Evolutionary conservation across 2,888 invertebrate genomes (phyloP), one percentile per base, ranked within the genome.

Genomic region (Harpalus rufipes): DNA sequence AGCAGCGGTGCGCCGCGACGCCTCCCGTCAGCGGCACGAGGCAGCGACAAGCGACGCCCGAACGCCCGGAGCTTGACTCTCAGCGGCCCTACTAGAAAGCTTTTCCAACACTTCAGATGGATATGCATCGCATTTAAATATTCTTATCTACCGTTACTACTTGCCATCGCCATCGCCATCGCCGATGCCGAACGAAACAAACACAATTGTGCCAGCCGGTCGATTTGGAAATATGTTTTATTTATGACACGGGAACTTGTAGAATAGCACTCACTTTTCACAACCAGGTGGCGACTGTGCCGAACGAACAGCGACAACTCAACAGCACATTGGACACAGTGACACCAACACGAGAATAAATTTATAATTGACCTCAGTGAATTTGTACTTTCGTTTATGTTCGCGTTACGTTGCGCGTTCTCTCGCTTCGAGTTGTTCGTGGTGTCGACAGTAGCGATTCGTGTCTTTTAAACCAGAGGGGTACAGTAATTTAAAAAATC

Each of bases 211-310:
- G 78, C 51, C 44, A 44, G 78, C 56, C 65, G 78, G 78, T 84
- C 76, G 84, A 84, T 84, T 84, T 84, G 65, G 61, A 78, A 84
- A 84, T 84, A 84, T 84, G 78, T 84, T 84, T 84, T 84, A 84
- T 84, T 84, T 84, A 84, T 84, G 65, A 63, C 65, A 74, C 25
- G 59, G 61, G 83, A 76, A 83, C 83, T 61, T 72, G 76, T 58
- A 83, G 41, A 83, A 76, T 82, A 65, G 18, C 82, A 72, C 82
- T 32, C 68, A 82, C 68, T 39, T 83, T 44, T 83, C 61, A 56
- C 74, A 61, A 41, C 58, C 16, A 61, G 21, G 14, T 58, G 58
- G 21, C 12, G 39, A 18, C 41, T 25, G 6, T 32, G 6, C 6
- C 41, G 16, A 61, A 7, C 61, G 10, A 51, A 81, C 81, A 44